phyloP scores from a whole-genome alignment of 2,113 vertebrate genomes.

The Micromys minutus region DNA sequence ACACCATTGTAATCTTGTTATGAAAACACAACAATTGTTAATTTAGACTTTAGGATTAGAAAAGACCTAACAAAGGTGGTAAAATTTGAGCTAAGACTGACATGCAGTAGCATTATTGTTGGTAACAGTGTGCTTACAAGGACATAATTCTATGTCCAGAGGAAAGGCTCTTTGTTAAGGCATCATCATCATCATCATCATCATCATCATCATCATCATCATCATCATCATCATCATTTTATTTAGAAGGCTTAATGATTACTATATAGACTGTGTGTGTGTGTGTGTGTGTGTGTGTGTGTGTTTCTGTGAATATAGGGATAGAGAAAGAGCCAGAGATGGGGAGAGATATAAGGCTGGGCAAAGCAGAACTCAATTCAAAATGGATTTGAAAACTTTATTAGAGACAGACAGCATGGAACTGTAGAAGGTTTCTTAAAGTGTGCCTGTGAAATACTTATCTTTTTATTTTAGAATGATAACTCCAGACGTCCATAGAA shows the following conservation, averaged over 20 bases:
- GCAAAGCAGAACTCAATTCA: constrained; percentile 28
- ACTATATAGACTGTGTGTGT: background rate
- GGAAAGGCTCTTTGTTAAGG: background rate
- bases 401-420: constrained; percentile 49
- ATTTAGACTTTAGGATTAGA: constrained; percentile 6
- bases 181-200: background rate
- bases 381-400: constrained; percentile 40
- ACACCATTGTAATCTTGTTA: background rate
- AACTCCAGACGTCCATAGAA: constrained; percentile 17
- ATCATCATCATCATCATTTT: background rate
- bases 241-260: constrained; percentile 36
- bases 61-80: background rate
- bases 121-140: background rate
- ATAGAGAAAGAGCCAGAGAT: background rate
- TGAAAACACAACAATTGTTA: background rate
- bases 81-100: background rate
- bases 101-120: background rate
- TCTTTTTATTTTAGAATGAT: constrained; percentile 62
- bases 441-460: constrained; percentile 45
- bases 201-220: background rate
- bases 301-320: background rate
- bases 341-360: background rate
- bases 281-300: background rate
- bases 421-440: background rate
- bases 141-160: background rate